Conservation (phyloP, 1,140 invertebrate genomes). For the Drosophila santomea region DNA sequence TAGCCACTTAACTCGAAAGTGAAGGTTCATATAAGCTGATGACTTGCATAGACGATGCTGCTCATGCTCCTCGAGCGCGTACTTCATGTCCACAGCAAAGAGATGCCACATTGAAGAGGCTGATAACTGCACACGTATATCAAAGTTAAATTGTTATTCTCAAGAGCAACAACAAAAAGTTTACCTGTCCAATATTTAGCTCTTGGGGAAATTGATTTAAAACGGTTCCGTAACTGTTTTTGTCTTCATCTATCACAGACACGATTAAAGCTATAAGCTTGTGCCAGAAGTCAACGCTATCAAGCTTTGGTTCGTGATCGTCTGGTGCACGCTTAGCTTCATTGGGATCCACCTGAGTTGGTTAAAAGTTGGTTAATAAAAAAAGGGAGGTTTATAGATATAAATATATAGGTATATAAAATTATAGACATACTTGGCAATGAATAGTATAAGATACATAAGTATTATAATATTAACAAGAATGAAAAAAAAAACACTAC, state of each 20-base stretch:
- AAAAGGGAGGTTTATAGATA: no score
- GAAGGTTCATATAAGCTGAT: slow-evolving; percentile 99
- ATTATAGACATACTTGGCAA: no score
- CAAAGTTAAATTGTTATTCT: background rate
- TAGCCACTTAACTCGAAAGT: slow-evolving; percentile 99
- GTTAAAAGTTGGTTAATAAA: background rate
- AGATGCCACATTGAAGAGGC: slow-evolving; percentile 98
- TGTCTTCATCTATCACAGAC: slow-evolving; percentile 99
- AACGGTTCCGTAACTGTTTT: slow-evolving; percentile 99
- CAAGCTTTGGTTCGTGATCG: slow-evolving; percentile 94
- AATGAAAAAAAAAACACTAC: no score
- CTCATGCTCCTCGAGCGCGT: slow-evolving; percentile 99
- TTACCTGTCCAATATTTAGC: slow-evolving; percentile 94
- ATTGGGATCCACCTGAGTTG: slow-evolving; percentile 91
- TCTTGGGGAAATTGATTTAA: slow-evolving; percentile 98
- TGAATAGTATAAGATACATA: no score
- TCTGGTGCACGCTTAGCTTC: slow-evolving; percentile 94
- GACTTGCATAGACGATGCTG: slow-evolving; percentile 97
- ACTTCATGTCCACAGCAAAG: slow-evolving; percentile 99
- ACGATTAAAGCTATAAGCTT: slow-evolving; percentile 98
- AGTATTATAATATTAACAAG: no score
- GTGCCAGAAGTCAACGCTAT: slow-evolving; percentile 99
- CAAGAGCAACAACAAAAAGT: background rate
- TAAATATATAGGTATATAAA: no score
- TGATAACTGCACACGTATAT: slow-evolving; percentile 89